Conservation (phyloP, 1,140 invertebrate genomes). For the Hesperophylax magnus region DNA sequence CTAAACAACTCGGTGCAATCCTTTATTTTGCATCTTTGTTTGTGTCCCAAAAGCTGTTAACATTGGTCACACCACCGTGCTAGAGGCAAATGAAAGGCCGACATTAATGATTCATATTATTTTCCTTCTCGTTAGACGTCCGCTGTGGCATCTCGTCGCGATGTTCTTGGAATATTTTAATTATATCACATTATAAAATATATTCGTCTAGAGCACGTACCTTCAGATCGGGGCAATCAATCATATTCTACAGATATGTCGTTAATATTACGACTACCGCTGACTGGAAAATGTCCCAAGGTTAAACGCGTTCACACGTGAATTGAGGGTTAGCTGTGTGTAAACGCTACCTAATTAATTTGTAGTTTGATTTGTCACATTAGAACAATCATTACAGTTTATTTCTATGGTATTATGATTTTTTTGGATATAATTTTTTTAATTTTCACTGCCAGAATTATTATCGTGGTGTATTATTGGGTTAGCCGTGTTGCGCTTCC, state of each 20-base stretch:
- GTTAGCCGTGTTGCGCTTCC: too few species aligned
- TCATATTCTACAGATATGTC: slow-evolving; percentile 38
- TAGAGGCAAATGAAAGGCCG: slow-evolving; percentile 24
- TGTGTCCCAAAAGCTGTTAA: neutral
- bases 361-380: slow-evolving; percentile 23
- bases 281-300: slow-evolving; percentile 3
- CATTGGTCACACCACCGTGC: slow-evolving; percentile 5
- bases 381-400: neutral
- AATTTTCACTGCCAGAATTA: too few species aligned
- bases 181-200: slow-evolving; percentile 46
- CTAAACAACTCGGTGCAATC: too few species aligned
- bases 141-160: slow-evolving; percentile 12
- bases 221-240: slow-evolving; percentile 33
- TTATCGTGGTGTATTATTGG: too few species aligned
- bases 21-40: too few species aligned
- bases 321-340: neutral
- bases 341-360: neutral
- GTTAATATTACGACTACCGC: slow-evolving; percentile 1
- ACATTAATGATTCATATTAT: slow-evolving; percentile 43
- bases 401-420: too few species aligned
- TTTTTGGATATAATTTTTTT: too few species aligned
- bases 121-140: slow-evolving; percentile 28
- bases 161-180: slow-evolving; percentile 44
- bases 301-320: too few species aligned
- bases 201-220: slow-evolving; percentile 16